These are phyloP conservation scores for Pampusana beccarii DNA, from an alignment of 2,113 vertebrate species.

Conservation along the genomic window DNA sequence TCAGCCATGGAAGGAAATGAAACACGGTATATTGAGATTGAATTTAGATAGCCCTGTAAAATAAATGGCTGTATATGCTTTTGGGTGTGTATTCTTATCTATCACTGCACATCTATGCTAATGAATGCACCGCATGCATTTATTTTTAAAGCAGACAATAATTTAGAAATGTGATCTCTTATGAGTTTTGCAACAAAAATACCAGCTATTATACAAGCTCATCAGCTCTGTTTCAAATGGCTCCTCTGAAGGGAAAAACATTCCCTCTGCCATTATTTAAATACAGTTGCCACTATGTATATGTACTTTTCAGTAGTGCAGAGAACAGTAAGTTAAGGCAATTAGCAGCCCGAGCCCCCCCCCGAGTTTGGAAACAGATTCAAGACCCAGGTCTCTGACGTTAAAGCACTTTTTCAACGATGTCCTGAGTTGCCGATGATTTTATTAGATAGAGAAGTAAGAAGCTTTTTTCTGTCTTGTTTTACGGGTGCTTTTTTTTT, in stretches of 20 bases:
- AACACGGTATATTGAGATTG: not conserved
- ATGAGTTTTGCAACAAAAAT: slow-evolving; percentile 18
- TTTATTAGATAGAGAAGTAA: not conserved
- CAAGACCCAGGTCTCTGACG: not conserved
- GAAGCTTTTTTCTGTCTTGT: not conserved
- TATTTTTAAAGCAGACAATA: slow-evolving; percentile 33
- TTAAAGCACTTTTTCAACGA: not conserved
- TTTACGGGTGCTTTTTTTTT: not conserved
- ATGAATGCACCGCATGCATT: not conserved
- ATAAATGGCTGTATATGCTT: not conserved
- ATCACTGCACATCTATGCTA: not conserved
- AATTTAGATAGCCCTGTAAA: not conserved
- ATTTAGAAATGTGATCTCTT: slow-evolving; percentile 29
- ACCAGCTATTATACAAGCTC: slow-evolving; percentile 11
- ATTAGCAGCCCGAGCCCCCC: not conserved
- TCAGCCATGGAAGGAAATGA: not conserved
- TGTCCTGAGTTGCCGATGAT: not conserved
- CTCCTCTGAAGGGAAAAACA: not conserved
- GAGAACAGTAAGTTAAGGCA: not conserved
- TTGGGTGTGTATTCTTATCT: not conserved
- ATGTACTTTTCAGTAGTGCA: not conserved
- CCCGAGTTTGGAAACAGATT: not conserved
- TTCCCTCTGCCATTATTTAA: not conserved
- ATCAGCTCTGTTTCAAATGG: slow-evolving; percentile 11
- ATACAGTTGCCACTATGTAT: not conserved